These are phyloP conservation scores for Seira ritae DNA, from an alignment of 2,888 invertebrate species.

Conservation along the genomic window DNA sequence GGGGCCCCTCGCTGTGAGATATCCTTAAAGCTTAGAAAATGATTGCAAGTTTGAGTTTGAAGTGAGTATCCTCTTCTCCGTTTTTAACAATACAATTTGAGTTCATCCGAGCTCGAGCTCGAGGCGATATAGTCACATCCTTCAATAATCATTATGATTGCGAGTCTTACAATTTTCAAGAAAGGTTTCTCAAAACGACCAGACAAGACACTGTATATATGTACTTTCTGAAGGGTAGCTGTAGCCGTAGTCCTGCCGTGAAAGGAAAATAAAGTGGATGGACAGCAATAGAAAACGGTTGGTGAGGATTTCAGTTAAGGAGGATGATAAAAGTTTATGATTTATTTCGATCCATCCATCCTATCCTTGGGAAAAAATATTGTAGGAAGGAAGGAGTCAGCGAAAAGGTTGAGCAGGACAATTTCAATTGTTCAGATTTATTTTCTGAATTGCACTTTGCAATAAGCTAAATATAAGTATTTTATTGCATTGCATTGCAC, in stretches of 20 bases:
- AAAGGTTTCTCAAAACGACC: background rate
- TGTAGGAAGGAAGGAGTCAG: no score
- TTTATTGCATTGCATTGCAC: no score
- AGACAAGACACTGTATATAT: background rate
- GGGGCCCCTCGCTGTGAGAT: constrained; percentile 53
- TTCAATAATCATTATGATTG: constrained; percentile 49
- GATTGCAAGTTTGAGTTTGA: no score
- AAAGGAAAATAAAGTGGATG: constrained; percentile 32
- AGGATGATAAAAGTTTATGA: constrained; percentile 11
- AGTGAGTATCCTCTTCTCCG: background rate
- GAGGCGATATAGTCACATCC: constrained; percentile 37
- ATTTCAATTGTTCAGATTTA: no score
- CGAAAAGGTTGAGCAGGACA: no score
- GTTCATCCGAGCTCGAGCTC: background rate
- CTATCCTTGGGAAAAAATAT: no score
- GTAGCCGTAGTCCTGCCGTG: no score
- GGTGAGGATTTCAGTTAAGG: background rate
- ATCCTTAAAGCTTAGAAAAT: constrained; percentile 17
- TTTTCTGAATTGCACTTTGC: no score
- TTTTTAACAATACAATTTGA: constrained; percentile 1
- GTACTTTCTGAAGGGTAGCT: no score
- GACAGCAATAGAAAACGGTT: constrained; percentile 37
- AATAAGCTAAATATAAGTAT: no score
- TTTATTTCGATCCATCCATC: no score
- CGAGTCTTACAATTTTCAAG: background rate